Evolutionary conservation across 2,888 invertebrate species (phyloP).

Genomic region (Chalcis sispes): DNA sequence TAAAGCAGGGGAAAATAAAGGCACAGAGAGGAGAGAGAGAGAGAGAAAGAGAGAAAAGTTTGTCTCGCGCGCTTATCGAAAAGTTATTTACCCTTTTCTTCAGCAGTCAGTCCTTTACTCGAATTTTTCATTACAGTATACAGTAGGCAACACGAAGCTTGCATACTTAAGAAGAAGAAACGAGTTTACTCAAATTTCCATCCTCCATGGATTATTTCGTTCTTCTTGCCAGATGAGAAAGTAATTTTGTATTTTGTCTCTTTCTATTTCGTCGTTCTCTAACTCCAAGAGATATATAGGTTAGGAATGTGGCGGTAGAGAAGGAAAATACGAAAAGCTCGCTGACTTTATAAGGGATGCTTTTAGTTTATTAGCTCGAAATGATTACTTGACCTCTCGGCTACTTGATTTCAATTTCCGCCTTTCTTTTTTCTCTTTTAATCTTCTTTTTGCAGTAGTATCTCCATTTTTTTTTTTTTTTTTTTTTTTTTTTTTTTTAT

Average conservation of each 20-base stretch:
- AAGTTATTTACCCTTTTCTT: constrained; percentile 38
- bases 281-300: constrained; percentile 20
- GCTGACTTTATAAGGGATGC: constrained; percentile 57
- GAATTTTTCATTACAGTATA: neutral
- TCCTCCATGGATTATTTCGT: constrained; percentile 60
- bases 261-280: neutral
- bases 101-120: neutral
- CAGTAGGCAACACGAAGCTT: neutral
- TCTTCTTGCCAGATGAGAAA: constrained; percentile 61
- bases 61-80: constrained; percentile 17
- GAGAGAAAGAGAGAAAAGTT: neutral
- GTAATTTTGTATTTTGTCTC: constrained; percentile 62
- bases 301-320: constrained; percentile 24
- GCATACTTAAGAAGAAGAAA: constrained; percentile 29
- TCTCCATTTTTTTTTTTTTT: constrained; percentile 30
- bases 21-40: neutral
- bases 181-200: constrained; percentile 56
- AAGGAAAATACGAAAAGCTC: constrained; percentile 39
- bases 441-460: neutral
- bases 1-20: neutral
- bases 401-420: constrained; percentile 38
- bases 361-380: constrained; percentile 67
- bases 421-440: constrained; percentile 45
- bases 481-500: too few relatives aligned
- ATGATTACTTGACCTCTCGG: constrained; percentile 62